Evolutionary conservation across 2,113 vertebrate species (phyloP).

Genomic region (Seriola dumerili): DNA sequence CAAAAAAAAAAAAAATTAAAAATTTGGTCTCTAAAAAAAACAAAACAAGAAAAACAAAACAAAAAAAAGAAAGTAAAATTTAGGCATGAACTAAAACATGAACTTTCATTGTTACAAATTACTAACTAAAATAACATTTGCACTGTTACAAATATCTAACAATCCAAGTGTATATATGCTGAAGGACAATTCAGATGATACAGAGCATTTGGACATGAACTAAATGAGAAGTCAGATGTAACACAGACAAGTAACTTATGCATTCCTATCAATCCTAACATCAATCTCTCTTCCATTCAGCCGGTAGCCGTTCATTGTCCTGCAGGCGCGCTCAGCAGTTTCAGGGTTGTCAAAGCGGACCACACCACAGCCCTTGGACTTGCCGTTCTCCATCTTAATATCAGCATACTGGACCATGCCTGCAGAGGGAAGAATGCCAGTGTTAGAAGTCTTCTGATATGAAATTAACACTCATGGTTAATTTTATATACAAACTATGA

Average conservation of each 20-base stretch:
- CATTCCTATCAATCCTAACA: slow-evolving; percentile 96
- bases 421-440: slow-evolving; percentile 58
- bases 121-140: slow-evolving; percentile 65
- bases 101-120: slow-evolving; percentile 56
- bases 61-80: slow-evolving; percentile 43
- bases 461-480: rapidly evolving
- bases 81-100: slow-evolving; percentile 70
- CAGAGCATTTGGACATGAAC: slow-evolving; percentile 22
- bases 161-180: slow-evolving; percentile 48
- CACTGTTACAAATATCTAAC: slow-evolving; percentile 71
- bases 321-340: slow-evolving; percentile 93
- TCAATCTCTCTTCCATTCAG: slow-evolving; percentile 97
- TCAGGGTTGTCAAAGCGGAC: slow-evolving; percentile 96
- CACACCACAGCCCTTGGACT: slow-evolving; percentile 98
- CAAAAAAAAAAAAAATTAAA: slow-evolving; percentile 63
- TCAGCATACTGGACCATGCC: slow-evolving; percentile 97
- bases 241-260: slow-evolving; percentile 79
- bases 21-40: slow-evolving; percentile 83
- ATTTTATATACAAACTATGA: no score
- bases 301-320: slow-evolving; percentile 96
- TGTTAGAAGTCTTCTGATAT: not conserved
- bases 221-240: slow-evolving; percentile 56
- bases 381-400: slow-evolving; percentile 98
- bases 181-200: slow-evolving; percentile 43
- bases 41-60: not conserved